These are phyloP conservation scores for Diabrotica virgifera DNA, from an alignment of 1,140 invertebrate species.

Conservation along the genomic window DNA sequence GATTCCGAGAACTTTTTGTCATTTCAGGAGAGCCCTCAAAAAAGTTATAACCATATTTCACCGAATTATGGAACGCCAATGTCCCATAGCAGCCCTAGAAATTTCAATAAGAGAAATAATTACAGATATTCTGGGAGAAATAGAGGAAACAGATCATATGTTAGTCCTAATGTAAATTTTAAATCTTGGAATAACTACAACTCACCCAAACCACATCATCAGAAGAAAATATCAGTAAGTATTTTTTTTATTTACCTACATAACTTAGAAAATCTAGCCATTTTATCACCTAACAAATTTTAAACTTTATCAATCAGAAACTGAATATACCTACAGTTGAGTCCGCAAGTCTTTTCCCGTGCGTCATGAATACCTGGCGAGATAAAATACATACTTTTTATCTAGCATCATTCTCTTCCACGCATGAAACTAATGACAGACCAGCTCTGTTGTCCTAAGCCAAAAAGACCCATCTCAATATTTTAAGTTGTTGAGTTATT, in stretches of 20 bases:
- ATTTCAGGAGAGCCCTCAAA: conserved; percentile 18
- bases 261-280: not conserved
- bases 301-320: no score
- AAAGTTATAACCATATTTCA: conserved; percentile 12
- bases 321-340: no score
- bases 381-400: no score
- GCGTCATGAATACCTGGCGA: no score
- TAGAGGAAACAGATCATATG: not conserved
- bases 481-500: no score
- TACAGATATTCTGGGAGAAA: conserved; percentile 17
- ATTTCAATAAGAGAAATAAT: conserved; percentile 20
- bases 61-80: conserved; percentile 22
- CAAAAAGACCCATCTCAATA: no score
- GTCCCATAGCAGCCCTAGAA: conserved; percentile 21
- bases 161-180: conserved; percentile 5
- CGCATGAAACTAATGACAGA: no score
- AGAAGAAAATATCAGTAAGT: conserved; percentile 3
- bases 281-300: no score
- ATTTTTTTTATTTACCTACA: not conserved
- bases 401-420: no score
- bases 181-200: not conserved
- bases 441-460: no score
- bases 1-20: conserved; percentile 23
- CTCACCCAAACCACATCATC: not conserved
- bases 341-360: no score